Evolutionary conservation across 2,888 invertebrate species (phyloP).

Genomic region (Dynastes grantii): DNA sequence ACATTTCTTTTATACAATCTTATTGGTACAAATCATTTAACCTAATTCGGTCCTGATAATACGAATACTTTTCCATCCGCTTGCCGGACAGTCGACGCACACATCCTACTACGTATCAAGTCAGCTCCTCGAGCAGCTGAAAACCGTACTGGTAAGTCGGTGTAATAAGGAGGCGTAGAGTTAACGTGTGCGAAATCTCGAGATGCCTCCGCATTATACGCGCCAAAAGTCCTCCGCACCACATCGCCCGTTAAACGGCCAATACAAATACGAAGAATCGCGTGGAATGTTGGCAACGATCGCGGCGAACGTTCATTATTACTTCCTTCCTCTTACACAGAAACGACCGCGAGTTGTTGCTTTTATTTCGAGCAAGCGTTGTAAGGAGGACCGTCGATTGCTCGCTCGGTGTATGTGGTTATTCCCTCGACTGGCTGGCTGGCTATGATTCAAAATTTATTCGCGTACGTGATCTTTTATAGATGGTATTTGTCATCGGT

Average conservation of each 20-base stretch:
- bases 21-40: no score
- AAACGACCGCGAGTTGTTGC: constrained; percentile 49
- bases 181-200: constrained; percentile 19
- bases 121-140: neutral
- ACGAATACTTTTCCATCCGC: neutral
- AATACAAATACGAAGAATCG: constrained; percentile 44
- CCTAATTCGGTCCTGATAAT: constrained; percentile 1
- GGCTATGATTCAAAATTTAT: constrained; percentile 57
- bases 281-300: constrained; percentile 51
- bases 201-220: constrained; percentile 5
- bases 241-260: constrained; percentile 24
- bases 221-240: constrained; percentile 42
- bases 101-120: neutral
- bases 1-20: no score
- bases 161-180: neutral
- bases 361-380: constrained; percentile 51
- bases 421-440: constrained; percentile 24
- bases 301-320: constrained; percentile 43
- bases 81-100: constrained; percentile 12
- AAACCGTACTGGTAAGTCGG: neutral
- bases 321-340: constrained; percentile 59
- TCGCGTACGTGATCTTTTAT: constrained; percentile 53
- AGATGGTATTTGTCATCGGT: constrained; percentile 52
- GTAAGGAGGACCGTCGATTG: neutral
- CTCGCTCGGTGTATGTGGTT: neutral